Conservation (phyloP, 2,888 invertebrate species). For the Darwinula stevensoni region DNA sequence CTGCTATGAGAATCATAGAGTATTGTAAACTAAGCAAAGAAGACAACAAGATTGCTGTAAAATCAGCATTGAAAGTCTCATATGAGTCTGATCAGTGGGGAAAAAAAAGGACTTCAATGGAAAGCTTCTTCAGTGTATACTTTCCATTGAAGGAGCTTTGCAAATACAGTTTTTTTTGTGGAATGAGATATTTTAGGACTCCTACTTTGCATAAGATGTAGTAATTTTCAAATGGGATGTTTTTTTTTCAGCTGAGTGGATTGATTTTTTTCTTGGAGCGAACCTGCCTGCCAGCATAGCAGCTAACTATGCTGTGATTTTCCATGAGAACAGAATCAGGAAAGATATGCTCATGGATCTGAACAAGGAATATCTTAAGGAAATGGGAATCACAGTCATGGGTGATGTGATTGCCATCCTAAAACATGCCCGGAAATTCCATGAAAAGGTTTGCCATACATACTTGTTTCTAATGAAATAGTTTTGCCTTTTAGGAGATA, state of each 20-base stretch:
- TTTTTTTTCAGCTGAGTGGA: conserved; percentile 33
- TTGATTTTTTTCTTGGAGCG: conserved; percentile 53
- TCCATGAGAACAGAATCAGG: conserved; percentile 57
- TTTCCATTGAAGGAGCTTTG: too few species aligned
- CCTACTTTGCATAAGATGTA: too few species aligned
- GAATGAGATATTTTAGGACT: too few species aligned
- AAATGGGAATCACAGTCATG: conserved; percentile 49
- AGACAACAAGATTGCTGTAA: too few species aligned
- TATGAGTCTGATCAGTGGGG: too few species aligned
- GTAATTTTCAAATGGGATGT: too few species aligned
- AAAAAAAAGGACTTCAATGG: too few species aligned
- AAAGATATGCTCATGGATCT: conserved; percentile 57
- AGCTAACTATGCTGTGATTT: conserved; percentile 53
- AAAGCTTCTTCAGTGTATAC: too few species aligned
- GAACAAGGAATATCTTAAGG: conserved; percentile 53
- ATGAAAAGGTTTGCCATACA: neutral
- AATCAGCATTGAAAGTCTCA: too few species aligned
- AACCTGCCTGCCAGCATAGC: conserved; percentile 49
- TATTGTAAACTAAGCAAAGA: too few species aligned
- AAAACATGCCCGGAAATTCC: conserved; percentile 24
- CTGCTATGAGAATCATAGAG: too few species aligned
- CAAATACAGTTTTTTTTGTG: too few species aligned
- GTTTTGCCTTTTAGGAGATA: neutral
- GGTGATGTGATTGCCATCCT: conserved; percentile 33
- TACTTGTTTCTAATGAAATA: neutral